Conservation (phyloP, 1,140 invertebrate species). For the Aphelenchoides fujianensis region DNA sequence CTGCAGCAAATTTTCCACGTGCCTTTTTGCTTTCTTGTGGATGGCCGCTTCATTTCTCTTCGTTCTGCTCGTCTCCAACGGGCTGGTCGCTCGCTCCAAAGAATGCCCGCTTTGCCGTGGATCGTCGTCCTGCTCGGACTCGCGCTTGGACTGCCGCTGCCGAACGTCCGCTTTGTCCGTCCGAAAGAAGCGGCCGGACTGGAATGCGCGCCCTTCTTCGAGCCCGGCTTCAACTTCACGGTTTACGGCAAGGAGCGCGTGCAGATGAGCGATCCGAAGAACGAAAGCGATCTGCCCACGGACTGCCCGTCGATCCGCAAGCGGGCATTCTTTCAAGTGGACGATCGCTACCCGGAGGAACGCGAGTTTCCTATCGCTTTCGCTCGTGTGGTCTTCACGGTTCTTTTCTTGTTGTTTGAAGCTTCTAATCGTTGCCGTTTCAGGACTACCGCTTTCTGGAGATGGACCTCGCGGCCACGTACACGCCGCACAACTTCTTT, state of each 20-base stretch:
- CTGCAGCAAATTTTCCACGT: too few species aligned
- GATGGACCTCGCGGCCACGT: constrained; percentile 45
- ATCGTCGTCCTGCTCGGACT: too few species aligned
- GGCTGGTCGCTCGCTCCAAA: too few species aligned
- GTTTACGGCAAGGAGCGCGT: not conserved
- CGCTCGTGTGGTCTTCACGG: constrained; percentile 39
- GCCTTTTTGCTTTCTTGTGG: too few species aligned
- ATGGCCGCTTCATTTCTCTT: too few species aligned
- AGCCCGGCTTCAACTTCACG: not conserved
- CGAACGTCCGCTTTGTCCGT: too few species aligned
- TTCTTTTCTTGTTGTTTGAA: constrained; percentile 11
- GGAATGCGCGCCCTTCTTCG: not conserved
- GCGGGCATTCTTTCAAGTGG: constrained; percentile 28
- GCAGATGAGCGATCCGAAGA: not conserved
- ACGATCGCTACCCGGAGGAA: constrained; percentile 22
- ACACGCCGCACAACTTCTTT: constrained; percentile 46
- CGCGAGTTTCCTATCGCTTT: constrained; percentile 42
- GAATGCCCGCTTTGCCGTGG: too few species aligned
- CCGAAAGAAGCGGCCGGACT: not conserved
- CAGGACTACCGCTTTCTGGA: constrained; percentile 41
- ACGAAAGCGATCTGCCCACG: constrained; percentile 29
- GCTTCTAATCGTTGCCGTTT: not conserved
- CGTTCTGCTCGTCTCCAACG: too few species aligned
- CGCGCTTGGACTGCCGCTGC: too few species aligned
- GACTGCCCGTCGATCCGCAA: constrained; percentile 31